A percentile compares a stretch with the other conserved stretches of the same genome.
These are phyloP conservation scores for Aphidius ervi DNA, from an alignment of 1,140 invertebrate genomes.

Conservation along the genomic window DNA sequence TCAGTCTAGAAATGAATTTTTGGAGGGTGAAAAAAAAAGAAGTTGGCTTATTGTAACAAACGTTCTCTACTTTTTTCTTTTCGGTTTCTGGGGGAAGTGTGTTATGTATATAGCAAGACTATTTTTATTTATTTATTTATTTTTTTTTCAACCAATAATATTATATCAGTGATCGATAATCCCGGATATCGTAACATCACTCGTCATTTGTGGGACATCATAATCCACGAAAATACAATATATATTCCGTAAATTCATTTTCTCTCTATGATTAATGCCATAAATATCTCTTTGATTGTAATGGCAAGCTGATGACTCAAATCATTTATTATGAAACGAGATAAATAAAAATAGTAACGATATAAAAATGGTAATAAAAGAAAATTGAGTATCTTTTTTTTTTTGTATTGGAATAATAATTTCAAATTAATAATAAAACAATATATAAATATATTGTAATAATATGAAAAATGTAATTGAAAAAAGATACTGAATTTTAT, in stretches of 20 bases:
- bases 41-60: conserved; percentile 48
- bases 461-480: no score
- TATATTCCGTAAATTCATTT: conserved; percentile 6
- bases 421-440: no score
- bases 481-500: no score
- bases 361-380: no score
- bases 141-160: conserved; percentile 31
- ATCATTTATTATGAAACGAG: no score
- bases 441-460: no score
- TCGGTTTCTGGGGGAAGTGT: background rate
- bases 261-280: conserved; percentile 21
- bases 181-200: conserved; percentile 21
- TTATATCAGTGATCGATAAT: conserved; percentile 45
- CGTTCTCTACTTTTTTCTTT: conserved; percentile 22
- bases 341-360: no score
- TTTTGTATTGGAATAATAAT: no score
- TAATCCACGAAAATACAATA: background rate
- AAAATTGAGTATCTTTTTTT: no score
- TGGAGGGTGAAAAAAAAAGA: conserved; percentile 23
- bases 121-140: background rate
- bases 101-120: no score
- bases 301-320: no score
- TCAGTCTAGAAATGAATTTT: conserved; percentile 34
- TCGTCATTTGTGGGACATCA: conserved; percentile 5
- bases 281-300: no score